Conservation (phyloP, 2,113 vertebrate genomes). For the Sphaerodactylus townsendi region DNA sequence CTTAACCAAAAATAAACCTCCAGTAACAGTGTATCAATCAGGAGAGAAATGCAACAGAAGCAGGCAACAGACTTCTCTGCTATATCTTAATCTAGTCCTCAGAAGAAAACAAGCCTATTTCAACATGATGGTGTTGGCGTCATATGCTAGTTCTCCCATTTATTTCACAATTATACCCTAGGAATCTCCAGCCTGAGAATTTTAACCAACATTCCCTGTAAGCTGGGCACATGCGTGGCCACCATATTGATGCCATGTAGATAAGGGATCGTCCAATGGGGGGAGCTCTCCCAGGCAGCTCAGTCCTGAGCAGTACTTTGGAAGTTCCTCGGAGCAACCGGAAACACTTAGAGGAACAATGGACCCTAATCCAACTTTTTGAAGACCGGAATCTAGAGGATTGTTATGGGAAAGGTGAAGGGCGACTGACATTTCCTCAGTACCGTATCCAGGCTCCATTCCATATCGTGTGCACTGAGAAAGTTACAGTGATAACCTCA, state of each 20-base stretch:
- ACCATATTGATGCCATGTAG: no score
- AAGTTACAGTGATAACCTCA: no score
- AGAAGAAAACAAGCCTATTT: not conserved
- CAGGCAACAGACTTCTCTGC: not conserved
- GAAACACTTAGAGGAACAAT: no score
- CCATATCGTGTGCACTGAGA: not conserved
- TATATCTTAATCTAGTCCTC: not conserved
- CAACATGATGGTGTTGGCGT: not conserved
- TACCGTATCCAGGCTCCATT: not conserved
- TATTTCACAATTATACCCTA: not conserved
- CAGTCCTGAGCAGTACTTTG: no score
- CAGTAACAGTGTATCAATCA: conserved; percentile 50
- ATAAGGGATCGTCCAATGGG: no score
- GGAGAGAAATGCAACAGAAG: conserved; percentile 3
- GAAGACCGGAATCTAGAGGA: not conserved
- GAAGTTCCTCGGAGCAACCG: no score
- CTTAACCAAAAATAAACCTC: conserved; percentile 71
- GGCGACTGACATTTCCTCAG: not conserved
- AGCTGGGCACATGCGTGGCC: no score
- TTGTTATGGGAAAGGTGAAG: not conserved
- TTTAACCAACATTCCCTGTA: no score
- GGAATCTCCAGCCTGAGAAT: not conserved
- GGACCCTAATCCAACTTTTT: not conserved
- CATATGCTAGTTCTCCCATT: not conserved
- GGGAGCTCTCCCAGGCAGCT: no score